Conservation (phyloP, 2,797 vertebrate genomes). For the Sebastes trivittatus region DNA sequence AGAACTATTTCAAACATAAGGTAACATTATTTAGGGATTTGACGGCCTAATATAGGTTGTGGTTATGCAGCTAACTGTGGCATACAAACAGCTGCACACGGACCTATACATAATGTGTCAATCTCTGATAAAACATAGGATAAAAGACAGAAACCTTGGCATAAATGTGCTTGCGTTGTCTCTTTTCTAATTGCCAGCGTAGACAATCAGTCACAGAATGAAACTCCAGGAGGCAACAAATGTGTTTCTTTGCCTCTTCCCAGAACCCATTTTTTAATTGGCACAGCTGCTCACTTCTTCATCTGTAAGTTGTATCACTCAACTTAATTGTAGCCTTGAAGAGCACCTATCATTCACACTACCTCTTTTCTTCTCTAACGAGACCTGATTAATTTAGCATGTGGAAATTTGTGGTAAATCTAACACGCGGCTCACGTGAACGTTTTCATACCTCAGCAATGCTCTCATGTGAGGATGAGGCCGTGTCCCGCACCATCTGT, state of each 20-base stretch:
- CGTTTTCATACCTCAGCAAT: conserved; percentile 43
- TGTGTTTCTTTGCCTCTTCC: conserved; percentile 14
- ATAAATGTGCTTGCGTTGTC: background rate
- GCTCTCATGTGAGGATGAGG: conserved; percentile 52
- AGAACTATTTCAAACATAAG: background rate
- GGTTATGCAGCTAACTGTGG: background rate
- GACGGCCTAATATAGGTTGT: background rate
- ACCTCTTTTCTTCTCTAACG: conserved; percentile 17
- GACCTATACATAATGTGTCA: background rate
- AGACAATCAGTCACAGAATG: conserved; percentile 22
- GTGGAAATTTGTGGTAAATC: conserved; percentile 30
- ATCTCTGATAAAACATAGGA: background rate
- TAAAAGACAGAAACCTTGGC: background rate
- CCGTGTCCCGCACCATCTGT: conserved; percentile 67
- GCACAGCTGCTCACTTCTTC: conserved; percentile 33
- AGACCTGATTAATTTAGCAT: conserved; percentile 34
- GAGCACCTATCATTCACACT: conserved; percentile 36
- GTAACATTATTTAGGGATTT: background rate
- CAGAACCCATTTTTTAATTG: conserved; percentile 19
- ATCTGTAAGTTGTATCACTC: conserved; percentile 43
- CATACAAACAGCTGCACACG: background rate
- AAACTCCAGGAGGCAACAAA: conserved; percentile 39
- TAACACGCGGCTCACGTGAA: conserved; percentile 12
- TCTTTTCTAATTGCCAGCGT: conserved; percentile 8
- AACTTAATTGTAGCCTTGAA: conserved; percentile 39